Percentiles rank a stretch among this genome's conserved stretches.
These are phyloP conservation scores for Pholis gunnellus DNA, from an alignment of 2,113 vertebrate genomes.

Conservation along the genomic window DNA sequence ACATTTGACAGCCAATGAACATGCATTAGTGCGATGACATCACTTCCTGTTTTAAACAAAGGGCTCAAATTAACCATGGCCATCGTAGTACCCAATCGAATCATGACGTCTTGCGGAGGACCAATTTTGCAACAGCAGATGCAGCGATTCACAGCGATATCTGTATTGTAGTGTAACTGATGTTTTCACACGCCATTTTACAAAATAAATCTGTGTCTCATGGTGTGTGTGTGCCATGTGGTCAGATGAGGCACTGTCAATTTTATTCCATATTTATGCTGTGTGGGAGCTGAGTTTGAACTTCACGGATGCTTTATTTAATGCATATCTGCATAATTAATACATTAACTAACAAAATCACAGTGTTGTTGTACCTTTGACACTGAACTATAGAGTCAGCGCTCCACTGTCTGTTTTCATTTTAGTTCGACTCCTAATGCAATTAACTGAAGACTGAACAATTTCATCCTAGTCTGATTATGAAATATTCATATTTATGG, in stretches of 20 bases:
- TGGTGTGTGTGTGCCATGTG: not conserved
- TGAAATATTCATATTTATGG: not conserved
- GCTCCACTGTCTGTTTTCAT: not conserved
- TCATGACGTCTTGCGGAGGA: not conserved
- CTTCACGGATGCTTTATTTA: not conserved
- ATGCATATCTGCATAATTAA: conserved; percentile 8
- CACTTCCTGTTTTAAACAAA: conserved; percentile 26
- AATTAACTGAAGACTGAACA: not conserved
- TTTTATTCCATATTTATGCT: not conserved
- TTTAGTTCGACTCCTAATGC: not conserved
- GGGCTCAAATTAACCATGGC: not conserved
- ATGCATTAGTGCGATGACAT: not conserved
- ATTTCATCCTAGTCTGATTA: not conserved
- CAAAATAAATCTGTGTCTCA: not conserved
- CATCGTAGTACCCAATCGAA: conserved; percentile 3
- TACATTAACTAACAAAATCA: not conserved
- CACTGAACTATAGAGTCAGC: not conserved
- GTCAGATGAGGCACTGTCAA: not conserved
- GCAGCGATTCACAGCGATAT: not conserved
- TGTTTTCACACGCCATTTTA: not conserved
- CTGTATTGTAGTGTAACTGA: not conserved
- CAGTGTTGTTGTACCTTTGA: not conserved
- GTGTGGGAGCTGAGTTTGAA: not conserved
- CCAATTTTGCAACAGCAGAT: not conserved
- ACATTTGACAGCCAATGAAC: conserved; percentile 55